Conservation (phyloP, 2,888 invertebrate species). For the Tenodera sinensis region DNA sequence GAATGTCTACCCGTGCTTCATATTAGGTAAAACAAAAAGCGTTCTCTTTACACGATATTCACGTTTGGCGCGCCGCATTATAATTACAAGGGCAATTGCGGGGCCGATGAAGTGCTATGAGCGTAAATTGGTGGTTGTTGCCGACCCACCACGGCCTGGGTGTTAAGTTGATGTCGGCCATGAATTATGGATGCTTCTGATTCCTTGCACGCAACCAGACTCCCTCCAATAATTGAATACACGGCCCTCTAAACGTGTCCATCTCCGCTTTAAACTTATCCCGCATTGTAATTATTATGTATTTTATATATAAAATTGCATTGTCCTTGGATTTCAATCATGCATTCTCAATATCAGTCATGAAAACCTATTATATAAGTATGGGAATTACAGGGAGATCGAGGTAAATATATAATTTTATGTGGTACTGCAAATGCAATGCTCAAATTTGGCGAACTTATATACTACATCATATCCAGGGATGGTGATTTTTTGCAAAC, state of each 20-base stretch:
- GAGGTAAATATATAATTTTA: too few species aligned
- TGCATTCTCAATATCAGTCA: too few species aligned
- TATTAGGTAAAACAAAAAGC: not conserved
- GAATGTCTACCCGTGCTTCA: not conserved
- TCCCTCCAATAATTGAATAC: not conserved
- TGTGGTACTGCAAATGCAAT: too few species aligned
- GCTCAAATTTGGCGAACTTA: too few species aligned
- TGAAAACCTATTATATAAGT: too few species aligned
- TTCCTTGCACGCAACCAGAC: not conserved
- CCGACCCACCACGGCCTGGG: not conserved
- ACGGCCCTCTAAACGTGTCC: not conserved
- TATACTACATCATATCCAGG: too few species aligned
- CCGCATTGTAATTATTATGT: not conserved
- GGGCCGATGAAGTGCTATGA: not conserved
- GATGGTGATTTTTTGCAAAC: too few species aligned
- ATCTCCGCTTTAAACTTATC: not conserved
- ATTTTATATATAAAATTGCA: too few species aligned
- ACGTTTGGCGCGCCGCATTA: not conserved
- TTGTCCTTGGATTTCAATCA: too few species aligned
- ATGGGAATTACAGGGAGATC: too few species aligned
- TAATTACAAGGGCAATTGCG: not conserved
- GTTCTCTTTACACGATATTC: not conserved
- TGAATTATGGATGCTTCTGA: not conserved
- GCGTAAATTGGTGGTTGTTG: not conserved
- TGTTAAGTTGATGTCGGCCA: not conserved